phyloP scores from a whole-genome alignment of 2,797 vertebrate genomes.

The Martes flavigula region DNA sequence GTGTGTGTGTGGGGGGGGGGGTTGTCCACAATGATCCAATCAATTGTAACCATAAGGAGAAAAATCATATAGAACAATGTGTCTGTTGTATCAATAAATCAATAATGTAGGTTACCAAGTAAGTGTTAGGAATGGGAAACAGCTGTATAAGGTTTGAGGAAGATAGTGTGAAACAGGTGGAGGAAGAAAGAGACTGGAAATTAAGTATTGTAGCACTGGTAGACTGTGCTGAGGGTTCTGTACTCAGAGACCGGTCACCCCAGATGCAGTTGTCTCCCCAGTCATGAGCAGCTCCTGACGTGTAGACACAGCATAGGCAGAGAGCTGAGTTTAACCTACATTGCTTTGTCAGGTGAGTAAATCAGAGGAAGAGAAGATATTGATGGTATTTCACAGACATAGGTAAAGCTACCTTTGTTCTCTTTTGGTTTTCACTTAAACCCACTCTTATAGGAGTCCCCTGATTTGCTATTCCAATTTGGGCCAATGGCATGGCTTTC shows the following conservation, averaged over 20 bases:
- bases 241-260: neutral
- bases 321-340: neutral
- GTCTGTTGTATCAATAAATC: neutral
- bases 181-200: neutral
- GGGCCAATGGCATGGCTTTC: neutral
- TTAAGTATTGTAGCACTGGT: neutral
- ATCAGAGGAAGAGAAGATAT: neutral
- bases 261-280: neutral
- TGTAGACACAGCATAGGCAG: neutral
- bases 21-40: neutral
- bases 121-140: neutral
- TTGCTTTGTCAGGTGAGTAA: neutral
- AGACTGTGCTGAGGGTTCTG: neutral
- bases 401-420: neutral
- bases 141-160: neutral
- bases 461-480: neutral
- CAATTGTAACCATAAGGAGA: neutral
- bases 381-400: neutral
- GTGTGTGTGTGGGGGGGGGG: neutral
- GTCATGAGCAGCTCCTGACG: neutral
- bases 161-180: neutral
- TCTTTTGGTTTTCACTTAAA: neutral
- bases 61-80: neutral
- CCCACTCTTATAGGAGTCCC: neutral
- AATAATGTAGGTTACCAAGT: neutral